phyloP scores from a whole-genome alignment of 2,797 vertebrate genomes.

The Onychomys arenicola region DNA sequence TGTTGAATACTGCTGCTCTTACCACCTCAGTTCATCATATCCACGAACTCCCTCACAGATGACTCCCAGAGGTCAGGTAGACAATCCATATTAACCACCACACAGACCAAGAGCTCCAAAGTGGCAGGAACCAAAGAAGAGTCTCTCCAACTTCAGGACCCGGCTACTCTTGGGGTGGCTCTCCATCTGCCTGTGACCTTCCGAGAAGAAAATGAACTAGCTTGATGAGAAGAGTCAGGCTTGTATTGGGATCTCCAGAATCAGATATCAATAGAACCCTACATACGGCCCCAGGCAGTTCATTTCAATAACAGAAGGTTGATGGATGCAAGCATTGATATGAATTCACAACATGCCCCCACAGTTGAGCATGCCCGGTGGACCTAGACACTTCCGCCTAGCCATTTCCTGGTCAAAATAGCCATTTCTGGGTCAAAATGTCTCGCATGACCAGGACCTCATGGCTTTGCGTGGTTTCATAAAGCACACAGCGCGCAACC shows the following conservation, averaged over 20 bases:
- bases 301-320: neutral
- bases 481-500: too few relatives aligned
- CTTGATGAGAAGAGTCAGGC: neutral
- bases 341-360: too few relatives aligned
- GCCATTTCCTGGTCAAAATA: too few relatives aligned
- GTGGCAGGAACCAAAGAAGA: neutral
- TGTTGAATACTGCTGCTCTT: neutral
- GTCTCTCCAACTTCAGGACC: accelerated
- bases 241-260: neutral
- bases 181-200: neutral
- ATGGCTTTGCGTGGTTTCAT: too few relatives aligned
- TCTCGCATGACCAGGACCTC: too few relatives aligned
- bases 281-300: neutral
- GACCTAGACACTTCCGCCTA: too few relatives aligned
- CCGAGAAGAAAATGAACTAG: neutral
- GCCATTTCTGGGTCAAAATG: too few relatives aligned
- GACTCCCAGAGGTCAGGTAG: neutral
- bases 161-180: neutral
- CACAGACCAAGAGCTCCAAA: neutral
- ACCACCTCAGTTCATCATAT: neutral
- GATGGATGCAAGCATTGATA: too few relatives aligned
- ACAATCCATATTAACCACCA: neutral
- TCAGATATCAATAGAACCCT: neutral
- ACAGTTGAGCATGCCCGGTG: too few relatives aligned
- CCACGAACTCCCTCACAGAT: neutral